Base-by-base conservation (phyloP, 2,888 invertebrate genomes). In the Brenthis hecate region DNA sequence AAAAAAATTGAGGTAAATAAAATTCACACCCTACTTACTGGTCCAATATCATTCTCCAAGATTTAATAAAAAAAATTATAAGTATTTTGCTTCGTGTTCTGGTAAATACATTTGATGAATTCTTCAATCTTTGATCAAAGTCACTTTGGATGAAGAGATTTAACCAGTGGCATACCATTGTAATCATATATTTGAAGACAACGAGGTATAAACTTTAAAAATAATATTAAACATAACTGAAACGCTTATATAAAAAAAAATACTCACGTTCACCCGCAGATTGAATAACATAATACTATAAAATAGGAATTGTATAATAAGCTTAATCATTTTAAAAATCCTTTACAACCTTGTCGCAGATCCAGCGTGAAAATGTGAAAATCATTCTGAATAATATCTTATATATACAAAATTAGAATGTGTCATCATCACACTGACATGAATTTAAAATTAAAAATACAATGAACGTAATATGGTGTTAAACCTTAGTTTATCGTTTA, bases 361-460 rank as follows among this genome's bases (percentile, higher is more conserved):
- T 60, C 47, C 68, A 73, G 72, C 73, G 79, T 73, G 76, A 72
- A 63, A 87, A 86, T 86, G 87, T 83, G 84, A 81, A 78, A 85
- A 84, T 73, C 77, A 60, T 69, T 67, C 71, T 71, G 77, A 77
- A 79, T 77, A 76, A 77, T 56, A 65, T 70, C 72, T 70, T 78
- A 75, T 80, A 77, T 78, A 74, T 71, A 64, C 36, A 65, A 67
- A 65, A 74, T 69, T 60, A 60, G 32, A 68, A 69, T 71, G 71
- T 65, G 68, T 74, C 68, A 72, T 71, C 71, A 68, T 71, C 71
- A 68, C 50, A 50, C 43, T 56, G 19, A 62, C 48, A 56, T 53
- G n/a, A 53, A 57, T 55, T 57, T 62, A 19, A 28, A 3, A 28
- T 60, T 56, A 48, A 53, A 55, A 13, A 51, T 51, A 69, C 48